Evolutionary conservation across 2,113 vertebrate genomes (phyloP).

Genomic region (Scalopus aquaticus): DNA sequence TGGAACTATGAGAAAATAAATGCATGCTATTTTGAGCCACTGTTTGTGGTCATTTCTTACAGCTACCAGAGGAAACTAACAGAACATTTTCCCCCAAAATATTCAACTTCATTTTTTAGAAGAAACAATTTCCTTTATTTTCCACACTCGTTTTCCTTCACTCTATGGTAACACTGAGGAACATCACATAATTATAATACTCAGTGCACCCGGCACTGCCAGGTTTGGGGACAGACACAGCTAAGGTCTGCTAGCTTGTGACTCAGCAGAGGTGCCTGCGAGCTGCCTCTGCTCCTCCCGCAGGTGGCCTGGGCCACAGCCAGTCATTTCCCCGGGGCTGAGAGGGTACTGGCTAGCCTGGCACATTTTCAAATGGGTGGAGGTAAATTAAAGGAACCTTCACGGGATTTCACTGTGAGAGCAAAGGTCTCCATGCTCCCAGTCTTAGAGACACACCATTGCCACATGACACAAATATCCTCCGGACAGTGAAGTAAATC

Average conservation of each 20-base stretch:
- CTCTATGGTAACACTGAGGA: not conserved
- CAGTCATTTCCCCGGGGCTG: not conserved
- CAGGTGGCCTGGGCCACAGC: not conserved
- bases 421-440: not conserved
- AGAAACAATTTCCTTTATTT: not conserved
- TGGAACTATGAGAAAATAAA: not conserved
- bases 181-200: not conserved
- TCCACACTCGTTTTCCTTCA: not conserved
- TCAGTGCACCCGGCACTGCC: not conserved
- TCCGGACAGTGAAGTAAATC: not conserved
- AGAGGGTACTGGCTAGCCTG: not conserved
- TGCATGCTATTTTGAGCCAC: not conserved
- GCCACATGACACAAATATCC: not conserved
- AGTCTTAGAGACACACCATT: not conserved
- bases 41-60: not conserved
- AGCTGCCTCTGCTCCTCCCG: not conserved
- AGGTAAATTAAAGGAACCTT: not conserved
- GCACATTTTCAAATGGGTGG: not conserved
- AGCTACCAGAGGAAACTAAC: not conserved
- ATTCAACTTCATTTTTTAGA: conserved; percentile 17
- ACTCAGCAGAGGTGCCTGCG: not conserved
- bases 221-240: not conserved
- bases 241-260: not conserved
- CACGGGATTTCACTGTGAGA: not conserved
- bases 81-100: not conserved